Evolutionary conservation across 2,888 invertebrate genomes (phyloP), one percentile per base, ranked within the genome.

Genomic region (Coremacera marginata): DNA sequence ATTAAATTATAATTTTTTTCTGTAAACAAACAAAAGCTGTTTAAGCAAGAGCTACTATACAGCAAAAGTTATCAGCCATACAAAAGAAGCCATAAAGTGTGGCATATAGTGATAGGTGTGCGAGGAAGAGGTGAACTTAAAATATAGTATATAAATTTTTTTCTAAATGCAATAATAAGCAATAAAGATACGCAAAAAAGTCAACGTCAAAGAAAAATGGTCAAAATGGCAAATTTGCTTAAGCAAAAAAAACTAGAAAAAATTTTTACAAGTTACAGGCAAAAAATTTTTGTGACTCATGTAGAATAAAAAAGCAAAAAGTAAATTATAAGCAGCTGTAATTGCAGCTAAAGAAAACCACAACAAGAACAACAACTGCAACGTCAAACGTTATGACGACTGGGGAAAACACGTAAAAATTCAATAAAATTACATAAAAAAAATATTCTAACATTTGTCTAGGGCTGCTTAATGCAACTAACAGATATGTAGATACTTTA

Each of bases 281-380:
- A 19, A 70, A 31, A 70, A 52, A 70, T 1, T 49, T 70, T 31
- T 31, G 22, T 70, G 70, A 70, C 70, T 70, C 70, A 70, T 16
- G 14, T 1, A 0, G 5, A 49, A 68, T 7, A 22, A 49, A 49
- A 19, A 11, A 55, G 19, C 2, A 22, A 55, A 5, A 55, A 55
- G 0, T 9, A 55, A 22, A 7, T 22, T 22, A 55, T 4, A 55
- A 14, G 19, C 19, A 55, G 31, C 34, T 34, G 65, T 19, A 34
- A 63, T 27, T 63, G 63, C 27, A 22, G 14, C n/a, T 31, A 65
- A 31, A 65, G 5, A 31, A 34, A 37, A 19, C n/a, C 31, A 9
- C 60, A 27, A 60, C 3, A 60, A 11, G 1, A 14, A 60, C 19
- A 27, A 27, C 25, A 60, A 14, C 5, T 3, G 5, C 9, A 60